Percentiles rank a stretch among this genome's conserved stretches.
Evolutionary conservation across 37 sponge, comb jelly and placozoan species (phyloP).

Genomic region (Tethya wilhelma): DNA sequence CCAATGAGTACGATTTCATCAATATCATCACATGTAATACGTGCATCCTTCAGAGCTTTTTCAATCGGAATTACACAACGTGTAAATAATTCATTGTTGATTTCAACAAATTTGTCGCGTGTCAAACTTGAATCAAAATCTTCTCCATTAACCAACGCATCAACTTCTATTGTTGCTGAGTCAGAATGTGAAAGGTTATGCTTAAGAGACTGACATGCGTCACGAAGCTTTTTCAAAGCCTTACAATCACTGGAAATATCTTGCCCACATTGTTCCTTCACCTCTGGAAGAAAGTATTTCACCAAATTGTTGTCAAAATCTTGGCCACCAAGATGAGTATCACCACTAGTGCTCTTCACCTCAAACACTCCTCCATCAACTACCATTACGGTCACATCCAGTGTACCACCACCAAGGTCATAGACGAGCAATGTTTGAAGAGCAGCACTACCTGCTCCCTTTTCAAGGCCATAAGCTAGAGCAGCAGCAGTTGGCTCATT

Average conservation of each 20-base stretch:
- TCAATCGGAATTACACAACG: constrained; percentile 76
- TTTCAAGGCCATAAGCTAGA: constrained; percentile 95
- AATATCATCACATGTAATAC: constrained; percentile 51
- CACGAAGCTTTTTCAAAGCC: constrained; percentile 85
- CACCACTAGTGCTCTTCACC: constrained; percentile 91
- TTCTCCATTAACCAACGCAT: constrained; percentile 83
- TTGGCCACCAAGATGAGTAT: constrained; percentile 92
- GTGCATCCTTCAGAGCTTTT: constrained; percentile 76
- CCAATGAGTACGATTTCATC: constrained; percentile 91
- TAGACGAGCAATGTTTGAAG: constrained; percentile 80
- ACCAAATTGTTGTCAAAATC: constrained; percentile 92
- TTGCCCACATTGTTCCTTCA: constrained; percentile 69
- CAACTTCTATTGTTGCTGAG: constrained; percentile 77
- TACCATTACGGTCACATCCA: constrained; percentile 88
- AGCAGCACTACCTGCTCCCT: not conserved
- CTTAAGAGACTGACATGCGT: constrained; percentile 85
- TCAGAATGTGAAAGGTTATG: constrained; percentile 91
- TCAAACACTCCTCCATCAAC: constrained; percentile 89
- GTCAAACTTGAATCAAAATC: constrained; percentile 89
- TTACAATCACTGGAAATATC: constrained; percentile 76
- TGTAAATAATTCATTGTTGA: constrained; percentile 67
- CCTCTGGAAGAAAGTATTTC: constrained; percentile 67
- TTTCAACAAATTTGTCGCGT: constrained; percentile 78
- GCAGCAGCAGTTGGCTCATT: constrained; percentile 99
- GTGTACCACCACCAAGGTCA: constrained; percentile 93